Conservation (phyloP, 2,797 vertebrate genomes). For the Melanogrammus aeglefinus region DNA sequence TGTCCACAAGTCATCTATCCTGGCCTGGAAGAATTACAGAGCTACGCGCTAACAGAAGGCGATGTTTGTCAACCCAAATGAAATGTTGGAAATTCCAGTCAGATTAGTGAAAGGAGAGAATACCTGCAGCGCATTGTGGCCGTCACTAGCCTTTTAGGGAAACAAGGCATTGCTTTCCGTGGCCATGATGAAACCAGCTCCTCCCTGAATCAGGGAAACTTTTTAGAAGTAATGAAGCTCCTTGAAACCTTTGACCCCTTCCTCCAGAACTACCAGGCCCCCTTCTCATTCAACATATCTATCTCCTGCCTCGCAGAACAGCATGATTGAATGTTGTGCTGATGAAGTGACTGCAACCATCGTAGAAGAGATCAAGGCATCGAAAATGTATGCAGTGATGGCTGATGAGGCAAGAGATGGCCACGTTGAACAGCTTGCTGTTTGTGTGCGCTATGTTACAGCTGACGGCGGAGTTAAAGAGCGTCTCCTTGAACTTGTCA, state of each 20-base stretch:
- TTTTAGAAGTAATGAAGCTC: constrained; percentile 3
- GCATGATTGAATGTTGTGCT: not conserved
- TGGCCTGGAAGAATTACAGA: constrained; percentile 9
- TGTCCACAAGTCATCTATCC: constrained; percentile 10
- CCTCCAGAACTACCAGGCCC: constrained; percentile 13
- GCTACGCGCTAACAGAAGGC: constrained; percentile 3
- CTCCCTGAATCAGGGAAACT: not conserved
- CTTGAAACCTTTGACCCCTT: constrained; percentile 10
- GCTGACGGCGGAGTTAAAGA: not conserved
- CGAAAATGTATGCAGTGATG: constrained; percentile 19
- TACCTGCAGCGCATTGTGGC: constrained; percentile 8
- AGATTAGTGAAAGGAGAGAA: not conserved
- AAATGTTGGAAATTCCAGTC: not conserved
- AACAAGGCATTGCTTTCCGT: constrained; percentile 19
- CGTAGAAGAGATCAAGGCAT: not conserved
- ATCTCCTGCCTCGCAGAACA: not conserved
- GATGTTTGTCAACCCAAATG: constrained; percentile 10
- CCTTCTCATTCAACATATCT: constrained; percentile 13
- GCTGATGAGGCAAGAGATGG: constrained; percentile 20
- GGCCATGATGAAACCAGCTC: constrained; percentile 12
- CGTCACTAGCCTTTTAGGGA: constrained; percentile 17
- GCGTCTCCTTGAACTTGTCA: not conserved
- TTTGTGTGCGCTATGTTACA: constrained; percentile 7
- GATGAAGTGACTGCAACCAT: not conserved
- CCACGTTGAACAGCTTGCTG: constrained; percentile 8